Evolutionary conservation across 2,888 invertebrate species (phyloP).

Genomic region (Lasioglossum oenotherae): DNA sequence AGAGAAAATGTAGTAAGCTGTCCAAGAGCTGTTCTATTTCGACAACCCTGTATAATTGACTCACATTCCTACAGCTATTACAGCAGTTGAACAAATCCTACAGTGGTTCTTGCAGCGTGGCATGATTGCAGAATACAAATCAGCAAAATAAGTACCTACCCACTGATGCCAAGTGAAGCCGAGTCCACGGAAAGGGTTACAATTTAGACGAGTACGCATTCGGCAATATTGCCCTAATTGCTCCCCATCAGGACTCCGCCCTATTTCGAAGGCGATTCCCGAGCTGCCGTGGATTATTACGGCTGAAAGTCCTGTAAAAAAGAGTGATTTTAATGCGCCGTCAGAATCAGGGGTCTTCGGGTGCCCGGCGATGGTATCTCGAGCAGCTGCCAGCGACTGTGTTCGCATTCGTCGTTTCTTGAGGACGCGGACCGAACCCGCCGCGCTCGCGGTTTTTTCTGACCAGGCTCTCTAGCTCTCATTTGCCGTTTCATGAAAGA

Average conservation of each 20-base stretch:
- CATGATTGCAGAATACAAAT: neutral
- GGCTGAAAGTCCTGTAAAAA: constrained; percentile 41
- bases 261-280: neutral
- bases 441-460: constrained; percentile 34
- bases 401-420: constrained; percentile 24
- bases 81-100: neutral
- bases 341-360: constrained; percentile 58
- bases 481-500: constrained; percentile 80
- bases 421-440: neutral
- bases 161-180: too few species aligned
- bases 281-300: constrained; percentile 50
- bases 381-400: constrained; percentile 56
- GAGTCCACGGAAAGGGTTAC: neutral
- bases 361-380: constrained; percentile 61
- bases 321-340: constrained; percentile 62
- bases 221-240: constrained; percentile 39
- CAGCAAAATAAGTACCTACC: neutral
- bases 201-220: neutral
- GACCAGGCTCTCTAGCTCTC: constrained; percentile 67
- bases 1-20: too few species aligned
- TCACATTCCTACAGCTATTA: neutral
- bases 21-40: too few species aligned
- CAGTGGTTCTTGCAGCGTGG: neutral
- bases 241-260: neutral
- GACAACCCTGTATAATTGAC: too few species aligned